Base-by-base conservation (phyloP, 2,797 vertebrate genomes). In the Trachops cirrhosus region DNA sequence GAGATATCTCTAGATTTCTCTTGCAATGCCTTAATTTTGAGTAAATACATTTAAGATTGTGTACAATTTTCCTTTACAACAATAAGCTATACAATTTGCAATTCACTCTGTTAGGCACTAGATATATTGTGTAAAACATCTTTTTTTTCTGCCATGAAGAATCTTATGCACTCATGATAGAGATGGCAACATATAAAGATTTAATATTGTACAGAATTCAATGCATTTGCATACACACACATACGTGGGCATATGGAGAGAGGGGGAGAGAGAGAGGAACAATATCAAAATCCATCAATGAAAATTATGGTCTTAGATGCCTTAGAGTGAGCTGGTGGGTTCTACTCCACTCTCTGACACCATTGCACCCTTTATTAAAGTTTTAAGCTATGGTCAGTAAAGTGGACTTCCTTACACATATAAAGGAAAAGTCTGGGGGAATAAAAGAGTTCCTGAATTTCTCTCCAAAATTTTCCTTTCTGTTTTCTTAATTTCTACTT, bases 401-500 rank as follows among this genome's bases (percentile, higher is more conserved):
- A 68, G 78, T 68, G 15, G 46, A 83, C 44, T 48, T 80, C 44
- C n/a, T 87, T 52, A 68, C 87, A 62, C 21, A 46, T 19, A 21
- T 41, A 87, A 94, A 94, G 37, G 48, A 86, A 52, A 95, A 74
- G 32, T 80, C n/a, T 86, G 3, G 57, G 83, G 16, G 6, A 64
- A 94, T 95, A 34, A 41, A 6, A 80, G 44, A 90, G 77, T 68
- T 95, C 11, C 57, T 89, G 46, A 91, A 89, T 74, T 67, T 89
- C 26, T 95, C 44, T 92, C 24, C 12, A 50, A 86, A 74, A 50
- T 41, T 70, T 79, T 37, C 16, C 34, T 48, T 88, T 75, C 59
- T 29, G 29, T 91, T 93, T 92, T 91, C 54, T 94, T 70, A 37
- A 90, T 94, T 93, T 79, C 12, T 75, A 37, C 12, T 75, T 91